A percentile compares a stretch with the other conserved stretches of the same genome.
phyloP scores from a whole-genome alignment of 2,797 vertebrate genomes.

The Sciaenops ocellatus region DNA sequence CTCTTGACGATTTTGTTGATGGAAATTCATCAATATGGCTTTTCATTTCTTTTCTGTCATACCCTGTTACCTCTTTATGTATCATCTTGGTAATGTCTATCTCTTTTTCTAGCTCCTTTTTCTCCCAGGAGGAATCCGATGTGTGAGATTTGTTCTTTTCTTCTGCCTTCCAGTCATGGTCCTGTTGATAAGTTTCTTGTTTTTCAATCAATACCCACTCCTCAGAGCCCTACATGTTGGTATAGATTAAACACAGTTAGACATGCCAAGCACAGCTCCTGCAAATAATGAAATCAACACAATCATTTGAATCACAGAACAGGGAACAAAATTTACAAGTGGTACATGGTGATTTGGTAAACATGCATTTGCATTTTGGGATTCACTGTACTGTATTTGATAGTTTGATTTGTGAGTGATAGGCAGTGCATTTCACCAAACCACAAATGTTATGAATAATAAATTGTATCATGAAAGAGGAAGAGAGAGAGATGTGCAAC shows the following conservation, averaged over 20 bases:
- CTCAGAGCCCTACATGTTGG: conserved; percentile 98
- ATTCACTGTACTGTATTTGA: conserved; percentile 18
- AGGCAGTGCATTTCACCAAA: conserved; percentile 29
- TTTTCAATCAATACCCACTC: conserved; percentile 99
- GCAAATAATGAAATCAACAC: conserved; percentile 60
- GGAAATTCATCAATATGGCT: conserved; percentile 80
- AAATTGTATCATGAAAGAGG: conserved; percentile 29
- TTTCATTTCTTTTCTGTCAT: conserved; percentile 82
- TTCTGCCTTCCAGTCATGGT: conserved; percentile 83
- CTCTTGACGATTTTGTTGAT: conserved; percentile 66
- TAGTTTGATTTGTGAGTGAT: conserved; percentile 20
- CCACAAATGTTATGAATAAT: conserved; percentile 23
- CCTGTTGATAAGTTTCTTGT: conserved; percentile 88
- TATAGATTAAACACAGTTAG: conserved; percentile 98
- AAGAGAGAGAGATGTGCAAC: conserved; percentile 85
- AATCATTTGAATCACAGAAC: conserved; percentile 46
- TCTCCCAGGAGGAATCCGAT: conserved; percentile 76
- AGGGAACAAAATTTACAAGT: conserved; percentile 16
- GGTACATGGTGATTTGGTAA: conserved; percentile 10
- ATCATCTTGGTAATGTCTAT: conserved; percentile 78
- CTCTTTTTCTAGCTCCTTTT: conserved; percentile 77
- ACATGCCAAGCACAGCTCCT: conserved; percentile 76
- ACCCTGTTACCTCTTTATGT: conserved; percentile 79
- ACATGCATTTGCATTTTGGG: conserved; percentile 19
- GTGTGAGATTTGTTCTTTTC: conserved; percentile 77